Evolutionary conservation across 2,113 vertebrate species (phyloP).

Genomic region (Sclerurus mexicanus): DNA sequence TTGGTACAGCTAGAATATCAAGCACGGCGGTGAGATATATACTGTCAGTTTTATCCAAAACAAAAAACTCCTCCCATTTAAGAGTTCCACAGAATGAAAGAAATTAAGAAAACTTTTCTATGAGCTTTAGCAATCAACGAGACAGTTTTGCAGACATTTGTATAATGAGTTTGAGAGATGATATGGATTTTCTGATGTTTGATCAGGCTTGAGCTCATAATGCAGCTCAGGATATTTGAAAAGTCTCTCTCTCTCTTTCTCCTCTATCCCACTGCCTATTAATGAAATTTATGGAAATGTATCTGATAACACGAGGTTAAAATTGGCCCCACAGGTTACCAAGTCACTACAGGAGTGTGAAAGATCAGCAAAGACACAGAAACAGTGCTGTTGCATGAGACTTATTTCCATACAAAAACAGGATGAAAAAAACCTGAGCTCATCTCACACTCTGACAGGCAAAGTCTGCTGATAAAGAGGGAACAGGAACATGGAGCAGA

Average conservation of each 20-base stretch:
- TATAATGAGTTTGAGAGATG: not conserved
- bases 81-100: not conserved
- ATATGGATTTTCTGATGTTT: slow-evolving; percentile 1
- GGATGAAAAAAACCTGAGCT: not conserved
- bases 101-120: not conserved
- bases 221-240: not conserved
- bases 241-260: not conserved
- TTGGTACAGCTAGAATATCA: not conserved
- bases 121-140: not conserved
- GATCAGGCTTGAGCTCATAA: not conserved
- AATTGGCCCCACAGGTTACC: not conserved
- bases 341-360: not conserved
- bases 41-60: not conserved
- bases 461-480: slow-evolving; percentile 32
- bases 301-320: not conserved
- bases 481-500: not conserved
- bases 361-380: not conserved
- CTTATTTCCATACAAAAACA: slow-evolving; percentile 15
- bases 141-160: not conserved
- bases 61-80: not conserved
- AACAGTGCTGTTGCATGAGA: not conserved
- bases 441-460: not conserved
- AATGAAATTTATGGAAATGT: not conserved
- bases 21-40: not conserved
- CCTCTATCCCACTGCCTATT: not conserved